Base-by-base conservation (phyloP, 2,797 vertebrate species). In the Carcharodon carcharias region DNA sequence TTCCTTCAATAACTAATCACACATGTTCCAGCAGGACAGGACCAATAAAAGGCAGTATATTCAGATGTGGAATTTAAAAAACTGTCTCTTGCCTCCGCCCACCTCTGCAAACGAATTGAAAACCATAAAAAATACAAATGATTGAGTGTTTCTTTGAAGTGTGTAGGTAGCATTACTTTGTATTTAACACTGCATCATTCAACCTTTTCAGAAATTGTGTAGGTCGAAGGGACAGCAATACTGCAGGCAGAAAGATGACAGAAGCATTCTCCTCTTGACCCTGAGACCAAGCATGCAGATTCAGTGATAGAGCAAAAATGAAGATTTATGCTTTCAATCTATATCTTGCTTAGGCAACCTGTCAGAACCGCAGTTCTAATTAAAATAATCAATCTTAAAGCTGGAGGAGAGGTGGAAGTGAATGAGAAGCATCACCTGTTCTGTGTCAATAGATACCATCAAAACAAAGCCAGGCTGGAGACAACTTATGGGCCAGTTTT, bases 311-410 rank as follows among this genome's bases (percentile, higher is more conserved):
- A 97, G 96, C 96, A 77, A 96, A 97, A 97, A 97, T 89, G 96
- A 98, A 98, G 98, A 98, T 98, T 98, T 98, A 98, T 97, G 97
- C 98, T 97, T 95, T 96, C 97, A 98, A 97, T 98, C 97, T 97
- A 96, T 96, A 96, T 92, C 73, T 40, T 65, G 96, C 96, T 96
- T 97, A 97, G 96, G 96, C 96, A 97, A 96, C 96, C 97, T 97
- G 96, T 96, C 96, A 96, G 97, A 96, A 96, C 97, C 97, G 97
- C 96, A 97, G 95, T 97, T 98, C 97, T 98, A 98, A 98, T 98
- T 98, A 98, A 98, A 98, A 98, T 96, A 98, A 98, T 98, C 98
- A 98, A 97, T 98, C 98, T 98, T 98, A 96, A 96, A 97, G 96
- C 96, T 69, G 96, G 96, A 97, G 96, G 31, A 69, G 93, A 96